Percentiles rank a stretch among this genome's conserved stretches.
Conservation (phyloP, 1,140 invertebrate species). For the Lepidurus arcticus region DNA sequence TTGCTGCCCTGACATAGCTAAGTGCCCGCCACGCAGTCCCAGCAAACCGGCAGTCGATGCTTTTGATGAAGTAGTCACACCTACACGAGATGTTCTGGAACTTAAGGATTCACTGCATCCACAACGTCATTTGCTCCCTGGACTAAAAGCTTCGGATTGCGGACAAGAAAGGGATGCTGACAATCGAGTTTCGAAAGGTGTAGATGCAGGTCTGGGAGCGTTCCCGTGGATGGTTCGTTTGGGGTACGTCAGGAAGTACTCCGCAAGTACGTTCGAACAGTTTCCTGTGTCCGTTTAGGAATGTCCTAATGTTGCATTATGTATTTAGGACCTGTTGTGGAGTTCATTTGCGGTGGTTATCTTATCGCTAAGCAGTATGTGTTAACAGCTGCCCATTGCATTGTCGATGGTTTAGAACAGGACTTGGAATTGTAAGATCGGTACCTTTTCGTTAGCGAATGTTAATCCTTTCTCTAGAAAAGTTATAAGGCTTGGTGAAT, state of each 20-base stretch:
- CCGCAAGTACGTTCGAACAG: background rate
- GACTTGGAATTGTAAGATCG: background rate
- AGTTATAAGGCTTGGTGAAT: background rate
- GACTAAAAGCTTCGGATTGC: background rate
- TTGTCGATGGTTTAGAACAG: background rate
- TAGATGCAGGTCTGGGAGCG: background rate
- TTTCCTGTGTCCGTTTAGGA: background rate
- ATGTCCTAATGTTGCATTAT: background rate
- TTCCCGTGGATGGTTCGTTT: constrained; percentile 13
- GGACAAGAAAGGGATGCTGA: background rate
- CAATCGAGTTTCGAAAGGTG: background rate
- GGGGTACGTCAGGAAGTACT: background rate
- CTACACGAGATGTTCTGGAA: background rate
- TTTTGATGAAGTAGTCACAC: background rate
- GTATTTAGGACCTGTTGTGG: background rate
- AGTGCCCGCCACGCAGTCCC: background rate
- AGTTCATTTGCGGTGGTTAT: background rate
- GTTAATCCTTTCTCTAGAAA: background rate
- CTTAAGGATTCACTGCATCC: background rate
- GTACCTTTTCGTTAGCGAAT: background rate
- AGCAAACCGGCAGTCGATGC: background rate
- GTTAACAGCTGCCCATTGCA: background rate
- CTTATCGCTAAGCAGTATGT: background rate
- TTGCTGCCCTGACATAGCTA: background rate
- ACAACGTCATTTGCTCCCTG: background rate